phyloP scores from a whole-genome alignment of 2,113 vertebrate species.

The Oceanites oceanicus region DNA sequence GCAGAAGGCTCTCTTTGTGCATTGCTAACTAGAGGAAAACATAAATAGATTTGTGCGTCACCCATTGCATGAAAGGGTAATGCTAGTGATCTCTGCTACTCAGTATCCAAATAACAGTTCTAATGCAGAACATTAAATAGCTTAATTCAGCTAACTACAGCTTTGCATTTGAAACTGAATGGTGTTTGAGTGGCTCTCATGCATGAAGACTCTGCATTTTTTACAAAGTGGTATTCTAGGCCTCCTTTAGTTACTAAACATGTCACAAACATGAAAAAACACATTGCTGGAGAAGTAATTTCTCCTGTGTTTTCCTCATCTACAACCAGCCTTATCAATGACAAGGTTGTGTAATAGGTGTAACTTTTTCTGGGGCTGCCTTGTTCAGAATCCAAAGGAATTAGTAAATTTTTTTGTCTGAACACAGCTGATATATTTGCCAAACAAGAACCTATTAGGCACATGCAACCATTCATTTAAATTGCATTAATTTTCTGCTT shows the following conservation, averaged over 20 bases:
- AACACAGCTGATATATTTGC: background rate
- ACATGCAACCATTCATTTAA: background rate
- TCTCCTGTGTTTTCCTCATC: background rate
- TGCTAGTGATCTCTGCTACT: conserved; percentile 45
- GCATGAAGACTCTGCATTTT: conserved; percentile 4
- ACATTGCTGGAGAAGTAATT: background rate
- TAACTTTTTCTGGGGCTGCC: background rate
- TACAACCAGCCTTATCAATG: background rate
- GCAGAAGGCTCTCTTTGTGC: too few relatives aligned
- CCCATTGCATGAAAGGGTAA: background rate
- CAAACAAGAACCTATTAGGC: background rate
- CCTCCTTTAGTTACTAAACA: conserved; percentile 54
- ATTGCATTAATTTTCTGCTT: background rate
- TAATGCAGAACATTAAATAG: background rate
- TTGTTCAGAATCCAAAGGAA: background rate
- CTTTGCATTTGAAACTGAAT: background rate
- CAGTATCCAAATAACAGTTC: background rate
- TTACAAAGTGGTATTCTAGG: conserved; percentile 5
- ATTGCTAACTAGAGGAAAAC: too few relatives aligned
- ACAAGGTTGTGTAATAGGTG: background rate
- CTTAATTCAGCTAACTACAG: conserved; percentile 6
- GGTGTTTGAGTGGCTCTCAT: conserved; percentile 4
- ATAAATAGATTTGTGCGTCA: too few relatives aligned
- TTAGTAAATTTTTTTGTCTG: background rate
- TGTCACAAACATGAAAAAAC: background rate